phyloP scores from a whole-genome alignment of 2,888 invertebrate species.

The Standfussiana lucernea region DNA sequence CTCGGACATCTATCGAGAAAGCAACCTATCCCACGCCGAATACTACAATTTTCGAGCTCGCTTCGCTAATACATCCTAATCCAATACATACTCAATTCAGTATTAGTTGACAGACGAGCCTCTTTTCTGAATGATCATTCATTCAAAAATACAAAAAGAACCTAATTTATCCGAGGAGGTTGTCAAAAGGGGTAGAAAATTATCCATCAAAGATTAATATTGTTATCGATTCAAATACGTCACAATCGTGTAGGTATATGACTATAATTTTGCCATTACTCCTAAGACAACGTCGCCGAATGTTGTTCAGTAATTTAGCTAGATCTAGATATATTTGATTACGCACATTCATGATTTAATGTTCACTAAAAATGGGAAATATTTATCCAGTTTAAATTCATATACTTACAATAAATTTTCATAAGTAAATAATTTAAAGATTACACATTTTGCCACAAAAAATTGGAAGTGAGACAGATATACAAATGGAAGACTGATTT shows the following conservation, averaged over 20 bases:
- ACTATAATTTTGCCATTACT: constrained; percentile 58
- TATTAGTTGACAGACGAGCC: no score
- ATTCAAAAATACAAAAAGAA: no score
- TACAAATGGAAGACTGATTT: constrained; percentile 49
- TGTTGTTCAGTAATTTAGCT: constrained; percentile 58
- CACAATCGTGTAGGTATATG: constrained; percentile 33
- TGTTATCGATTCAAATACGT: constrained; percentile 41
- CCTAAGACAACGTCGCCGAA: constrained; percentile 46
- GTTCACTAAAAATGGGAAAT: constrained; percentile 47
- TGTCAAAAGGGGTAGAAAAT: no score
- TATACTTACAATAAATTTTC: not conserved
- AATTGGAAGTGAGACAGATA: not conserved
- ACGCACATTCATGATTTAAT: constrained; percentile 31
- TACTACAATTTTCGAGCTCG: no score
- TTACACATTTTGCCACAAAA: not conserved
- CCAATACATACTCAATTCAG: no score
- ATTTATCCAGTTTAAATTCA: constrained; percentile 20
- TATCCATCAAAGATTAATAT: not conserved
- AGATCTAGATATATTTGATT: constrained; percentile 48
- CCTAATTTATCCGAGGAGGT: no score
- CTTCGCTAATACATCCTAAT: no score
- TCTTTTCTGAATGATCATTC: no score
- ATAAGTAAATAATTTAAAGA: not conserved
- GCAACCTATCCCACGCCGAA: no score
- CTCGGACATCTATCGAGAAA: no score